Evolutionary conservation across 1,140 invertebrate genomes (phyloP), one percentile per base, ranked within the genome.

Genomic region (Mycetomoellerius zeteki): DNA sequence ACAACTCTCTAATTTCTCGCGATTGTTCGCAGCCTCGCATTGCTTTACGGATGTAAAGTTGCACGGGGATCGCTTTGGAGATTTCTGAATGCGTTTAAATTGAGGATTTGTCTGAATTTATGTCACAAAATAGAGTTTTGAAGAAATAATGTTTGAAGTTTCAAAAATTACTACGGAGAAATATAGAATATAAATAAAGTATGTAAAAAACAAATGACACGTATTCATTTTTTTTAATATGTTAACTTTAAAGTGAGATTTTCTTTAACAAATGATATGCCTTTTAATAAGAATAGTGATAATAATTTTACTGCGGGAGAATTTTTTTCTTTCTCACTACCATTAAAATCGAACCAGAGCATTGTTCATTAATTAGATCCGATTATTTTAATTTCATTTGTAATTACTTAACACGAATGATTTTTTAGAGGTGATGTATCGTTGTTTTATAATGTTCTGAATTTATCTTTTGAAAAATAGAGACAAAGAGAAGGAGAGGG

Each of bases 1-100:
- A 21, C 52, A 58, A 73, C 12, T 56, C 67, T 82, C 37, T 47
- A 82, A 82, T 82, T 82, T 82, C 67, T 30, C 52, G 54, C 52
- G 14, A 82, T 82, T 82, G 78, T 82, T 33, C 54, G 27, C 33
- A 27, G 56, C 19, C 14, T 24, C 30, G n/a, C 54, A 37, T 21
- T 72, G 54, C 37, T 72, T 60, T 12, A 19, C 12, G 21, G 72
- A 81, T n/a, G n/a, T 33, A 81, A 81, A 14, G 10, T 77, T 50
- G 30, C 21, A 37, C 14, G 3, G 19, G 2, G 37, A 52, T 19
- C 0, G 19, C 52, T 54, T 37, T 43, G 21, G 33, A 52, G n/a
- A 54, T 81, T 71, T 33, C 47, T 54, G 16, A 64, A 77, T 19
- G 56, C n/a, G 43, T 77, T 27, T 30, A 78, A 78, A 65, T 78